phyloP scores from a whole-genome alignment of 2,113 vertebrate species.

The Geococcyx californianus region DNA sequence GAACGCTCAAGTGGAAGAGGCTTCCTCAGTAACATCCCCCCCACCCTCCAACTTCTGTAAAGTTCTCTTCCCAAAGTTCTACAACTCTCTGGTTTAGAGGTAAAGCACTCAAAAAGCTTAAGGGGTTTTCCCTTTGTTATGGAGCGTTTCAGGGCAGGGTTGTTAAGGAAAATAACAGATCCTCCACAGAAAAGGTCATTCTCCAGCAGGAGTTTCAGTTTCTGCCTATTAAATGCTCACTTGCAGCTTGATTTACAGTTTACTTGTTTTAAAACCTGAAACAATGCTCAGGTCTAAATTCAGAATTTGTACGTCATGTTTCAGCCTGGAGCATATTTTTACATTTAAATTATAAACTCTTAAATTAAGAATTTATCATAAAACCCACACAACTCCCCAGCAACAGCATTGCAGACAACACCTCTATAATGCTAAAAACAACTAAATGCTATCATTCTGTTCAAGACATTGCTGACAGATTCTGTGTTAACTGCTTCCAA shows the following conservation, averaged over 20 bases:
- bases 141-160: background rate
- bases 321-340: conserved; percentile 16
- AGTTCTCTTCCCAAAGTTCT: background rate
- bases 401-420: conserved; percentile 24
- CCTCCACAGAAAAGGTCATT: background rate
- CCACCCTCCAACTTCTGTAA: background rate
- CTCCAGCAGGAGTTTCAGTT: conserved; percentile 2
- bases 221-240: background rate
- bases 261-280: conserved; percentile 1
- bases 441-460: conserved; percentile 40
- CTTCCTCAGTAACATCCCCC: background rate
- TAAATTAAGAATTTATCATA: conserved; percentile 48
- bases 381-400: background rate
- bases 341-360: background rate
- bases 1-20: background rate
- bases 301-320: background rate
- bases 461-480: conserved; percentile 27
- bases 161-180: conserved; percentile 8
- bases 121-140: background rate
- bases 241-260: background rate
- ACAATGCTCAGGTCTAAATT: background rate
- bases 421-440: conserved; percentile 36
- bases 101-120: background rate
- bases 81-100: background rate
- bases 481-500: conserved; percentile 40